Evolutionary conservation across 2,113 vertebrate genomes (phyloP).

Genomic region (Hipposideros armiger): DNA sequence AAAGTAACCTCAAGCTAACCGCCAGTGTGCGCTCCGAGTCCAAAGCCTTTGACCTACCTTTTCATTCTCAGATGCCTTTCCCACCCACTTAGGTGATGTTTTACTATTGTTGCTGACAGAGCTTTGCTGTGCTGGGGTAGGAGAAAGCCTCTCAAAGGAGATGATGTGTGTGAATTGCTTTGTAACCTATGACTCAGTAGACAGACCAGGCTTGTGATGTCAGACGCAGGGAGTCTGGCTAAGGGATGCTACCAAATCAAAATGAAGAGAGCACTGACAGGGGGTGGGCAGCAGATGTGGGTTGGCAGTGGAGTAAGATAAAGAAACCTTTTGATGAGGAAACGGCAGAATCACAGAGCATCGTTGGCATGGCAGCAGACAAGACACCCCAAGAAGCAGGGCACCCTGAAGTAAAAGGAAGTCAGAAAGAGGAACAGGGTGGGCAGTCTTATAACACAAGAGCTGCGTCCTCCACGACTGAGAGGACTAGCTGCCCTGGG

Average conservation of each 20-base stretch:
- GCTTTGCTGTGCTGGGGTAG: background rate
- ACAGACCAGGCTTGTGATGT: background rate
- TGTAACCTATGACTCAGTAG: background rate
- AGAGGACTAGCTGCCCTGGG: background rate
- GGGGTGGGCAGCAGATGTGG: background rate
- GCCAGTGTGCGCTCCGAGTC: constrained; percentile 55
- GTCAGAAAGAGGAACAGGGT: background rate
- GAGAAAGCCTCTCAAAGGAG: background rate
- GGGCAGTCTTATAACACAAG: background rate
- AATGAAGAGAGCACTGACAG: too few relatives aligned
- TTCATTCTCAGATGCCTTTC: constrained; percentile 73
- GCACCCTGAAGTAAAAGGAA: background rate
- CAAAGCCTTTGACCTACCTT: constrained; percentile 70
- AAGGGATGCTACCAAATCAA: background rate
- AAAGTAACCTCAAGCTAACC: constrained; percentile 43
- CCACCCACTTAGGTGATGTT: background rate
- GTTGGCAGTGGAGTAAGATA: background rate
- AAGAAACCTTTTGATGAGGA: background rate
- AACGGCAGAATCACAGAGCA: background rate
- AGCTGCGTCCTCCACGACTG: background rate
- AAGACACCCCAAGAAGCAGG: background rate
- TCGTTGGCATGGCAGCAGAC: background rate
- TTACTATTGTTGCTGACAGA: background rate
- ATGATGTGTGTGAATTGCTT: background rate
- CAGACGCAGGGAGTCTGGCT: background rate